Conservation (phyloP, 2,113 vertebrate genomes). For the Himantopus leucocephalus region DNA sequence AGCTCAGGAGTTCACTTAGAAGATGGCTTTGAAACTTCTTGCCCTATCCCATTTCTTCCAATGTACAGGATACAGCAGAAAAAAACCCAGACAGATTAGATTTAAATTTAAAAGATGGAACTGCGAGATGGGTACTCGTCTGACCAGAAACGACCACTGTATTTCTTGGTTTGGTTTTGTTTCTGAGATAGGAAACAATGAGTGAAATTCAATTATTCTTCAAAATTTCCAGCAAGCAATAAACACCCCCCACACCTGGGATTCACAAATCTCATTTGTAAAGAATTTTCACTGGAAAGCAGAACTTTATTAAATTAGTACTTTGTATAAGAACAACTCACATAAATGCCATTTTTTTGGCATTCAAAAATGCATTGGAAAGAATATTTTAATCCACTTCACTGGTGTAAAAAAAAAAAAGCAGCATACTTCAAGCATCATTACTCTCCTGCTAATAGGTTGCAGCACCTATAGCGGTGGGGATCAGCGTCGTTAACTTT, state of each 20-base stretch:
- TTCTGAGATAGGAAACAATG: background rate
- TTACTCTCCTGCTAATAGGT: background rate
- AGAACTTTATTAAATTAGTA: background rate
- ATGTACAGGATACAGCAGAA: background rate
- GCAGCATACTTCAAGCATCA: background rate
- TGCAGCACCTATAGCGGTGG: background rate
- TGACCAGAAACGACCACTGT: background rate
- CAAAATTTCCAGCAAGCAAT: fast-evolving
- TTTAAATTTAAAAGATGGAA: background rate
- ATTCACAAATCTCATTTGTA: background rate
- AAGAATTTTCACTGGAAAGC: background rate
- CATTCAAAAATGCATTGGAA: background rate
- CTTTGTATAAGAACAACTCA: background rate
- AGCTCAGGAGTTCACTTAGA: background rate
- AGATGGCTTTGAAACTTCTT: background rate
- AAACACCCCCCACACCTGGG: no score
- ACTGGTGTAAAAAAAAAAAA: fast-evolving
- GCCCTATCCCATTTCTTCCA: background rate
- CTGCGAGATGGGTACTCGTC: background rate
- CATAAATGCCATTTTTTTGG: fast-evolving
- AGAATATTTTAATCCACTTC: background rate
- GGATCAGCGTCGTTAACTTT: background rate
- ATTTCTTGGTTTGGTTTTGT: background rate
- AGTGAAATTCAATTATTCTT: background rate
- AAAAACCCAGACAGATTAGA: background rate